Percentiles rank a stretch among this genome's conserved stretches.
These are phyloP conservation scores for Ashinkailepas kermadecensis DNA, from an alignment of 2,888 invertebrate genomes.

Conservation along the genomic window DNA sequence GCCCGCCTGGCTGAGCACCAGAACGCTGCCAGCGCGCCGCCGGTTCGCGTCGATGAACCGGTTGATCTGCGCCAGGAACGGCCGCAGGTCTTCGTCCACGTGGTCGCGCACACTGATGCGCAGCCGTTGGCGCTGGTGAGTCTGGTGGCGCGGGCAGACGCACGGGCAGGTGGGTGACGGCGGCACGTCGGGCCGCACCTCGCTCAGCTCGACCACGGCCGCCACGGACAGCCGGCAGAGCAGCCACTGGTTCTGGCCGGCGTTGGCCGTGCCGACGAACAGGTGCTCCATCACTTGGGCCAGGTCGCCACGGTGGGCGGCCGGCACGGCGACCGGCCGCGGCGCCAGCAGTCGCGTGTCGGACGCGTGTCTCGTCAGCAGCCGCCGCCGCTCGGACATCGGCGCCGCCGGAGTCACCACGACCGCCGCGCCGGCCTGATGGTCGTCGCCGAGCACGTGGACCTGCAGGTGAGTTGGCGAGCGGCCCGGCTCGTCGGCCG, in stretches of 20 bases:
- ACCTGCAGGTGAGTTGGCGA: too few relatives aligned
- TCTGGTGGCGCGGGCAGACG: slow-evolving; percentile 29
- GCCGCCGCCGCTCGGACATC: neutral
- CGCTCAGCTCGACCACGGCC: slow-evolving; percentile 44
- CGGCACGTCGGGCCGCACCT: slow-evolving; percentile 32
- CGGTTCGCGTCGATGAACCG: slow-evolving; percentile 28
- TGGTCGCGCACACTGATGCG: slow-evolving; percentile 29
- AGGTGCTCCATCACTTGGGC: slow-evolving; percentile 37
- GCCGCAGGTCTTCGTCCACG: slow-evolving; percentile 28
- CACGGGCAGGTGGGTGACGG: slow-evolving; percentile 32
- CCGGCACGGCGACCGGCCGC: neutral
- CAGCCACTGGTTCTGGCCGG: slow-evolving; percentile 43
- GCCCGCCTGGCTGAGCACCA: slow-evolving; percentile 30
- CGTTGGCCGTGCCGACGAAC: slow-evolving; percentile 43
- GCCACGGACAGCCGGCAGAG: slow-evolving; percentile 44
- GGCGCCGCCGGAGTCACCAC: too few relatives aligned
- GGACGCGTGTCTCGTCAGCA: neutral
- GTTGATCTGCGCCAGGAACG: slow-evolving; percentile 30
- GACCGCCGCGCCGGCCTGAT: too few relatives aligned
- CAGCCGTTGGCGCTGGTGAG: slow-evolving; percentile 30
- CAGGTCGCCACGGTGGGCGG: neutral
- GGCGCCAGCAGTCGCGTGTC: slow-evolving; percentile 4
- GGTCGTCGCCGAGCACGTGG: too few relatives aligned
- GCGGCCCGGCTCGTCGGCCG: too few relatives aligned
- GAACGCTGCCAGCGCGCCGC: slow-evolving; percentile 24